phyloP scores from a whole-genome alignment of 2,797 vertebrate genomes.

The Schizopygopsis malacanthus region DNA sequence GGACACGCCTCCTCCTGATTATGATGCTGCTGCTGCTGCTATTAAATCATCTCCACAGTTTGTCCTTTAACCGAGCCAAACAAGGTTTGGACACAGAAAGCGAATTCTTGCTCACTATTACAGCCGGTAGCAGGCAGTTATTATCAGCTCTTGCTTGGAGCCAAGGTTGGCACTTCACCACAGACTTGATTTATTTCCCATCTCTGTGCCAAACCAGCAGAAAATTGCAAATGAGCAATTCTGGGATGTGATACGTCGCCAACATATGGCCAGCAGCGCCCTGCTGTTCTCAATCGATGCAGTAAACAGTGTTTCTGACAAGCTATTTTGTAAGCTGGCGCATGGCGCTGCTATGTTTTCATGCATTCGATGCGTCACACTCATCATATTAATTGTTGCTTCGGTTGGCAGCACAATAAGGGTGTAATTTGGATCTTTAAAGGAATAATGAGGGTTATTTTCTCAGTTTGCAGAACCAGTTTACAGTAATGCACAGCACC shows the following conservation, averaged over 20 bases:
- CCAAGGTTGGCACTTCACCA: slow-evolving; percentile 8
- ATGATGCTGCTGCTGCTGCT: neutral
- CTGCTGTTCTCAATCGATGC: slow-evolving; percentile 45
- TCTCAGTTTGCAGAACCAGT: neutral
- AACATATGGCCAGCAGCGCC: slow-evolving; percentile 51
- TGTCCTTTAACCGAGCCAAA: neutral
- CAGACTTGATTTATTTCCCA: slow-evolving; percentile 36
- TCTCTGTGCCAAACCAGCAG: slow-evolving; percentile 46
- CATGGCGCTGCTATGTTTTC: neutral
- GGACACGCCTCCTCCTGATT: neutral
- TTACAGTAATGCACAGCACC: neutral
- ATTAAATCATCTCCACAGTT: neutral
- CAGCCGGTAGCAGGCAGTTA: slow-evolving; percentile 24
- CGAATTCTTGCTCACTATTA: slow-evolving; percentile 15
- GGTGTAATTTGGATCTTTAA: neutral
- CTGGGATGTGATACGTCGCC: slow-evolving; percentile 46
- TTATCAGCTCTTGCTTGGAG: slow-evolving; percentile 24
- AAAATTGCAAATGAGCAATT: slow-evolving; percentile 47
- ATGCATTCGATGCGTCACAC: neutral
- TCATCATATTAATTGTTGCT: neutral
- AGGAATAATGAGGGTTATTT: neutral
- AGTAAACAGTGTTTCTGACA: slow-evolving; percentile 22
- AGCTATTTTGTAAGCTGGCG: slow-evolving; percentile 28
- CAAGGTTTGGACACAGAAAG: neutral
- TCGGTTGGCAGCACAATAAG: neutral